Conservation (phyloP, 30 jellyfish, hydroid and myxozoan species). For the Hydractinia echinata region DNA sequence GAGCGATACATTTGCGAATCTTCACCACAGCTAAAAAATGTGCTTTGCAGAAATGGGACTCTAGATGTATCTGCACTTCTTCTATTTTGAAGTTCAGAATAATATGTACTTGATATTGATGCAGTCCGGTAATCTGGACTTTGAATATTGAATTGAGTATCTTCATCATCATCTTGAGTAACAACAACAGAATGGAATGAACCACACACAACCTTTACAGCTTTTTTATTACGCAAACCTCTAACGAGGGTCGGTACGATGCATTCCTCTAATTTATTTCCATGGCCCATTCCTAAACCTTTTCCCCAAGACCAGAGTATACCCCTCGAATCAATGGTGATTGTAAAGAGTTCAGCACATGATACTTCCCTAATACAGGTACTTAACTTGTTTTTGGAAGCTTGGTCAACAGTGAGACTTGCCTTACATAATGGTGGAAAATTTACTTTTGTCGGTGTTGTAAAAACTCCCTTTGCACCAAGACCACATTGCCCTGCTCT, state of each 20-base stretch:
- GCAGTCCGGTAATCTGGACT: constrained; percentile 51
- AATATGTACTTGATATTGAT: constrained; percentile 31
- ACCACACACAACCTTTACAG: constrained; percentile 62
- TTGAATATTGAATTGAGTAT: constrained; percentile 2
- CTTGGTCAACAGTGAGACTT: not conserved
- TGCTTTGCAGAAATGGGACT: constrained; percentile 41
- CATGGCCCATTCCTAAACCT: constrained; percentile 82
- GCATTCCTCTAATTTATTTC: constrained; percentile 50
- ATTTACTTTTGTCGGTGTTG: constrained; percentile 72
- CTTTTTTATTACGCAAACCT: constrained; percentile 48
- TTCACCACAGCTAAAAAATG: constrained; percentile 37
- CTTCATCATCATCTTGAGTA: constrained; percentile 70
- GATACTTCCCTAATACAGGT: constrained; percentile 38
- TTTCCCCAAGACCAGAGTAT: constrained; percentile 86
- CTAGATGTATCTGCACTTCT: constrained; percentile 2
- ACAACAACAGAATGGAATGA: constrained; percentile 64
- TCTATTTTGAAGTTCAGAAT: constrained; percentile 30
- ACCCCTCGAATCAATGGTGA: constrained; percentile 70
- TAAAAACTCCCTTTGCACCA: constrained; percentile 77
- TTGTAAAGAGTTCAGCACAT: constrained; percentile 73
- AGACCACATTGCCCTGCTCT: constrained; percentile 95
- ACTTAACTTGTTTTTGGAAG: not conserved
- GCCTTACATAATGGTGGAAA: constrained; percentile 27
- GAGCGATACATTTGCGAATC: constrained; percentile 15
- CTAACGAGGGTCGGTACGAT: constrained; percentile 52